Evolutionary conservation across 2,113 vertebrate genomes (phyloP).

Genomic region (Aegotheles bennettii): DNA sequence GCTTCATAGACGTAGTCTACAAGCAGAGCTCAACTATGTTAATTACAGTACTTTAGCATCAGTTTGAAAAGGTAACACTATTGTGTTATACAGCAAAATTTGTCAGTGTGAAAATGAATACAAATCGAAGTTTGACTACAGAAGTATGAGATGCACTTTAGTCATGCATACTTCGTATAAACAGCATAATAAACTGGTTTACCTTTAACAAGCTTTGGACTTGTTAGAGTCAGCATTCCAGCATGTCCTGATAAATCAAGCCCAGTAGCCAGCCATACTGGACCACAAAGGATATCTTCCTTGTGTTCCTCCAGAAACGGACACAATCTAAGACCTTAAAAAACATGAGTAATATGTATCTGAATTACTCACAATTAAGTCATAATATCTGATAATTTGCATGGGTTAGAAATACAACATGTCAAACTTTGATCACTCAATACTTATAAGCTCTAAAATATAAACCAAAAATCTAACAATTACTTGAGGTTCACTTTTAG

Average conservation of each 20-base stretch:
- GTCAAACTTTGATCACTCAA: neutral
- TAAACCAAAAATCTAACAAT: neutral
- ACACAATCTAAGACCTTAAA: conserved; percentile 88
- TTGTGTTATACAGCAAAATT: neutral
- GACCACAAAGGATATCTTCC: conserved; percentile 96
- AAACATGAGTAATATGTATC: neutral
- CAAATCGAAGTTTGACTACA: neutral
- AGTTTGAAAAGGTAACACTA: neutral
- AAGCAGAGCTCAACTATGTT: neutral
- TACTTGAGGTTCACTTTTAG: neutral
- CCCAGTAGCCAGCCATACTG: conserved; percentile 95
- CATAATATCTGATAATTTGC: neutral
- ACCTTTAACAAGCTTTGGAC: conserved; percentile 98
- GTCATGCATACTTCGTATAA: neutral
- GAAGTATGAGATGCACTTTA: neutral
- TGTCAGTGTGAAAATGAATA: neutral
- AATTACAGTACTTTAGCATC: neutral
- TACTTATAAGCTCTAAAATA: neutral
- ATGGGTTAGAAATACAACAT: neutral
- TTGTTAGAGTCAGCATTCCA: conserved; percentile 96
- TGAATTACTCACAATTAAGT: neutral
- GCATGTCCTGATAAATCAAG: conserved; percentile 96
- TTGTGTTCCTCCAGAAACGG: conserved; percentile 96
- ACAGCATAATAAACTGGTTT: neutral
- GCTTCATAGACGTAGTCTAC: neutral